Evolutionary conservation across 2,888 invertebrate genomes (phyloP).

Genomic region (Scrobipalpa costella): DNA sequence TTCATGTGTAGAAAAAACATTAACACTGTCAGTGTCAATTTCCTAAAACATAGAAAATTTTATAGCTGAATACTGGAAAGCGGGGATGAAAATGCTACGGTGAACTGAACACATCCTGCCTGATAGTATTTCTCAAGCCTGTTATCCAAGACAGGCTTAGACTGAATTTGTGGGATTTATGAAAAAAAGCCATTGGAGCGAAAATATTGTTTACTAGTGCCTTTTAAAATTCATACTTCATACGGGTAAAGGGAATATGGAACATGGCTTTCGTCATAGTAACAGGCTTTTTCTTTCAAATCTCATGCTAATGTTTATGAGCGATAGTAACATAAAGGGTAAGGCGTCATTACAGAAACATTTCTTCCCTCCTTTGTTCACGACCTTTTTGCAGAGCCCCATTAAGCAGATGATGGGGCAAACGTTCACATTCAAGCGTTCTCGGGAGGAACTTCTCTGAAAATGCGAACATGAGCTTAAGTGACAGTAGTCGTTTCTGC

Average conservation of each 20-base stretch:
- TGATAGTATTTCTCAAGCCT: not conserved
- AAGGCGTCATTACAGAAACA: not conserved
- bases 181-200: not conserved
- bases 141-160: not conserved
- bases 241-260: not conserved
- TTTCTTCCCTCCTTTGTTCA: conserved; percentile 1
- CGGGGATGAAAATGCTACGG: not conserved
- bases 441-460: not conserved
- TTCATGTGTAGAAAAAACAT: no score
- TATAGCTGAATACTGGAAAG: not conserved
- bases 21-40: no score
- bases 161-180: not conserved
- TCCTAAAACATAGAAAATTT: no score
- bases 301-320: not conserved
- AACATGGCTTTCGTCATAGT: not conserved
- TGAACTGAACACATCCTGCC: not conserved
- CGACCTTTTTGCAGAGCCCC: not conserved
- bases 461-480: not conserved
- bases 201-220: not conserved
- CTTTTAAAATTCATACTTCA: not conserved
- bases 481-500: no score
- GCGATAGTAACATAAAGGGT: not conserved
- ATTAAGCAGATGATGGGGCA: not conserved
- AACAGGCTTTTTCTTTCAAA: not conserved
- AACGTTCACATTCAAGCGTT: not conserved